Evolutionary conservation across 2,797 vertebrate genomes (phyloP), one percentile per base, ranked within the genome.

Genomic region (Sebastes baramenuke): DNA sequence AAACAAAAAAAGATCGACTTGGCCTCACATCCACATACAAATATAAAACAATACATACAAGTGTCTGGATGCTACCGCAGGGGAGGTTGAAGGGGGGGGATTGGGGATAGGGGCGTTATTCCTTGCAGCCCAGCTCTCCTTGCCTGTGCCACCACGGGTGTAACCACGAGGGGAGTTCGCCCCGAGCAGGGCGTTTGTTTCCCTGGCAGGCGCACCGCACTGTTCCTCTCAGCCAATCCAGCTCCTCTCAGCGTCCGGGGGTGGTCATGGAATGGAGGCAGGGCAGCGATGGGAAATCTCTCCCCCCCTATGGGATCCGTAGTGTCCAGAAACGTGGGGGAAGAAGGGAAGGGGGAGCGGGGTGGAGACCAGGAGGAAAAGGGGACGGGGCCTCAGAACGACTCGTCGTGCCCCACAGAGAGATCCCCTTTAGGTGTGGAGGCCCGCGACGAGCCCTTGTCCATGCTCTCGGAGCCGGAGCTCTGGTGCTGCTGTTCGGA

Each of bases 31-130:
- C 97, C 97, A 99, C 97, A 92, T 97, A 98, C 97, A 97, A 98
- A 97, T 98, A 98, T 97, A 98, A 99, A 99, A 99, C 97, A 97
- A 98, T 97, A 99, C 96, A 96, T 97, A 98, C 97, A 98, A 97
- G 96, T 97, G 96, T 97, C 96, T 97, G 96, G 97, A 97, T 96
- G 96, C 93, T 93, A 93, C 90, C 75, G 81, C 81, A 66, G 61
- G 84, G 80, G 70, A 55, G 61, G 29, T 29, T 62, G 4, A 8
- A 30, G 66, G 84, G 77, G 69, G 46, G 56, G 24, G 38, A 4
- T 42, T 49, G 55, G 69, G 75, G 65, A 3, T 10, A 27, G 73
- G 77, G 66, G 62, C 9, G 27, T 74, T 86, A 75, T 56, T 87
- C 84, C 83, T 81, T 78, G 55, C 61, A 80, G 83, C 83, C 85